These are phyloP conservation scores for Philopotamus ludificatus DNA, from an alignment of 1,140 invertebrate species.

Conservation along the genomic window DNA sequence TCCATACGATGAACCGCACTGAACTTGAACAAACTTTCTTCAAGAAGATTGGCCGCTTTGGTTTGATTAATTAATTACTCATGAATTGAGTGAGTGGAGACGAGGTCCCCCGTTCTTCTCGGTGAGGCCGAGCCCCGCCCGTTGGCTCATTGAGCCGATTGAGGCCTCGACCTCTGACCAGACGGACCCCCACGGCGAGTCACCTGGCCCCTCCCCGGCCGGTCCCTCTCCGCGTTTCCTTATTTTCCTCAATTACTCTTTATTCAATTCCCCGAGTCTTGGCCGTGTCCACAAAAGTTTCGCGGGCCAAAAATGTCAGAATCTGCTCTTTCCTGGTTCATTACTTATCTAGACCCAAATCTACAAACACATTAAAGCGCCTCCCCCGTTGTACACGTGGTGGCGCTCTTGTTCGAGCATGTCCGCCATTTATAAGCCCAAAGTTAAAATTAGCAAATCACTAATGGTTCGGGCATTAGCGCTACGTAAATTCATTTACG, in stretches of 20 bases:
- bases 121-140: not conserved
- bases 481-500: not conserved
- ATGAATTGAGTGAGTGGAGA: constrained; percentile 8
- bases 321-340: not conserved
- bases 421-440: not conserved
- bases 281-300: not conserved
- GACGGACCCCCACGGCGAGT: not conserved
- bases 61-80: constrained; percentile 27
- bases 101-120: not conserved
- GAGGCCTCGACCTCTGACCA: constrained; percentile 7
- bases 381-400: not conserved
- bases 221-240: not conserved
- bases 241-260: constrained; percentile 4
- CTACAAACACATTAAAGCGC: not conserved
- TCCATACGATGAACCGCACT: constrained; percentile 11
- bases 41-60: constrained; percentile 17
- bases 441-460: not conserved
- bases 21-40: constrained; percentile 9
- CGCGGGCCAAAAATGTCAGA: not conserved
- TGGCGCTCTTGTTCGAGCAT: not conserved
- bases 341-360: not conserved
- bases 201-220: too few relatives aligned
- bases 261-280: not conserved
- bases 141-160: constrained; percentile 7
- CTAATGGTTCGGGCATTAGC: not conserved